Evolutionary conservation across 1,140 invertebrate species (phyloP), one percentile per base, ranked within the genome.

Genomic region (Magallana ariakensis): DNA sequence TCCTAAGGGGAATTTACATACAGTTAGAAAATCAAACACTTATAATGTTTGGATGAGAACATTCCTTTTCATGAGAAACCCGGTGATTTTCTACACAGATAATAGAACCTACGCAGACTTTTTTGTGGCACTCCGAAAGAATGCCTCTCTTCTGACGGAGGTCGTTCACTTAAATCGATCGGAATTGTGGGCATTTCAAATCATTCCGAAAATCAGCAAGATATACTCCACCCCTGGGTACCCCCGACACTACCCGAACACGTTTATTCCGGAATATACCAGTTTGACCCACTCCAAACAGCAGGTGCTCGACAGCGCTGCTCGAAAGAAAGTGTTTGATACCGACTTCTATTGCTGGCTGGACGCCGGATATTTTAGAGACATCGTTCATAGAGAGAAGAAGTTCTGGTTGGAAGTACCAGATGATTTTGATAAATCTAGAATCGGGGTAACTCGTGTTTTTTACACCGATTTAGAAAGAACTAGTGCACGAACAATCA

Each of bases 351-450:
- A 89, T 57, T 87, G 87, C 13, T 92, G 92, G 92, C 26, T 92
- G 2, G 92, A 92, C 80, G 80, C 91, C 13, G 92, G 92, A 19
- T 87, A 91, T 75, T 92, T 92, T 58, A 85, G 92, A 0, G 86
- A 90, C 6, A 80, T 90, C 15, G 62, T 75, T 13, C 33, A 22
- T 10, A n/a, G 82, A 13, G 87, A 87, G 8, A 80, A 55, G 9
- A 70, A 57, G 16, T 92, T 91, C 80, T 85, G 80, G 57, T 46
- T 93, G 54, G 86, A 87, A n/a, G 57, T 90, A 26, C 92, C 92
- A 7, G n/a, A 53, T 7, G 54, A 91, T 81, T 92, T 93, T 84
- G 80, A 90, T 80, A 54, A 87, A 66, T 62, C 57, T 6, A 89
- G 86, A 80, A 83, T 92, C 33, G 89, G 88, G 2, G 89, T 90